A percentile compares a stretch with the other conserved stretches of the same genome.
Evolutionary conservation across 2,113 vertebrate species (phyloP).

Genomic region (Psilopogon haemacephalus): DNA sequence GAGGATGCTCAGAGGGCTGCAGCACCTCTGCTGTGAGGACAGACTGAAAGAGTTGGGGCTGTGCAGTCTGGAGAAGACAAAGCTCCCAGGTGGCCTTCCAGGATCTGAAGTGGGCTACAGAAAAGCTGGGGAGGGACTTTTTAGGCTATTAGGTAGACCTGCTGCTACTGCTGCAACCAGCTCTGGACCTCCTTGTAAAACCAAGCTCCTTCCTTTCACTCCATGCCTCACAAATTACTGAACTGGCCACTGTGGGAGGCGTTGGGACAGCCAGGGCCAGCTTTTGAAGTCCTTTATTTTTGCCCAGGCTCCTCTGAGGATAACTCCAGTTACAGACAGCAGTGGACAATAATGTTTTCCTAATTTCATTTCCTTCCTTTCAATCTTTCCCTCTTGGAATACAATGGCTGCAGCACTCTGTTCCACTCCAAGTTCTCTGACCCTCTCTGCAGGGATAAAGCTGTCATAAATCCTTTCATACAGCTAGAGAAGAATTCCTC

Average conservation of each 20-base stretch:
- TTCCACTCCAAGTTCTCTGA: slow-evolving; percentile 23
- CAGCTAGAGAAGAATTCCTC: background rate
- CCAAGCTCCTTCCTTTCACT: background rate
- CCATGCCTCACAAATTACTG: background rate
- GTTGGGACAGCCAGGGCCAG: background rate
- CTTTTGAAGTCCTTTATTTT: slow-evolving; percentile 3
- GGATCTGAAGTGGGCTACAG: too few species aligned
- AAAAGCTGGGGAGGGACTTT: too few species aligned
- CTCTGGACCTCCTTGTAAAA: background rate
- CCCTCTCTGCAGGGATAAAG: slow-evolving; percentile 24
- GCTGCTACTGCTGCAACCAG: background rate
- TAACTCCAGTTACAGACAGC: background rate
- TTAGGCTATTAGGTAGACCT: too few species aligned
- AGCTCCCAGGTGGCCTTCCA: too few species aligned
- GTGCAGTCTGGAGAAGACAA: too few species aligned
- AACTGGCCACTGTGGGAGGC: background rate
- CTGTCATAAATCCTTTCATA: slow-evolving; percentile 36
- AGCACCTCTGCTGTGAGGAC: too few species aligned
- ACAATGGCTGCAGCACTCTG: background rate
- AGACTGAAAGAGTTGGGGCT: too few species aligned
- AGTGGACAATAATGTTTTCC: background rate
- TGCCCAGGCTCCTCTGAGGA: background rate
- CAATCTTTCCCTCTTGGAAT: background rate
- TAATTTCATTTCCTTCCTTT: slow-evolving; percentile 44
- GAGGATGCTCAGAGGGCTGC: too few species aligned